Base-by-base conservation (phyloP, 2,888 invertebrate species). In the Copidosoma aretas region DNA sequence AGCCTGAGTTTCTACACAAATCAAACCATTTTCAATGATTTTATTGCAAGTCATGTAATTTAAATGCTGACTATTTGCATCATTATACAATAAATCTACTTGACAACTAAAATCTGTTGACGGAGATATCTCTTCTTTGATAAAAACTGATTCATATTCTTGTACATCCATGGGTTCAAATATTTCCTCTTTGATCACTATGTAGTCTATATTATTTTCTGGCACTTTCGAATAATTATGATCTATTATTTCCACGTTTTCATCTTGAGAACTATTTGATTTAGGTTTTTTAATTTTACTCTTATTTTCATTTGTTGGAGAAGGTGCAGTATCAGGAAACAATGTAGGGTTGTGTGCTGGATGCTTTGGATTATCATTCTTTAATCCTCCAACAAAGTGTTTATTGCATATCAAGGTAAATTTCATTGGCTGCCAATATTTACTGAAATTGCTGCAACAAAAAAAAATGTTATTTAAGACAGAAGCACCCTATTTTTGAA, bases 341-440 rank as follows among this genome's bases (percentile, higher is more conserved):
- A 64, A 49, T 19, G 64, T 64, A 10, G 64, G 64, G n/a, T 46
- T 57, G 21, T 57, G 57, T 21, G 22, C 64, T 39, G 57, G 64
- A 39, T 64, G 57, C 32, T 21, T 21, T 14, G 64, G 64, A n/a
- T 64, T 56, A 5, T 64, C 64, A 17, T 21, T 57, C 43, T 60
- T 63, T 52, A 14, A 21, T 39, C 54, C 60, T 17, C 56, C 66
- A n/a, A 25, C 51, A 68, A 67, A 64, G 25, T 58, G 64, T 64
- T 52, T 43, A 54, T 51, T 60, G 12, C 67, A 63, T 49, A 57
- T 63, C 15, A 22, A 4, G 10, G 52, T 43, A n/a, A 22, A 32
- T n/a, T 21, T 60, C 51, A 46, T 70, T 49, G 64, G 64, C n/a
- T 57, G 19, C 64, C 64, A 64, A 32, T 64, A 49, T 15, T 32